Conservation (phyloP, 2,797 vertebrate genomes). For the Anableps anableps region DNA sequence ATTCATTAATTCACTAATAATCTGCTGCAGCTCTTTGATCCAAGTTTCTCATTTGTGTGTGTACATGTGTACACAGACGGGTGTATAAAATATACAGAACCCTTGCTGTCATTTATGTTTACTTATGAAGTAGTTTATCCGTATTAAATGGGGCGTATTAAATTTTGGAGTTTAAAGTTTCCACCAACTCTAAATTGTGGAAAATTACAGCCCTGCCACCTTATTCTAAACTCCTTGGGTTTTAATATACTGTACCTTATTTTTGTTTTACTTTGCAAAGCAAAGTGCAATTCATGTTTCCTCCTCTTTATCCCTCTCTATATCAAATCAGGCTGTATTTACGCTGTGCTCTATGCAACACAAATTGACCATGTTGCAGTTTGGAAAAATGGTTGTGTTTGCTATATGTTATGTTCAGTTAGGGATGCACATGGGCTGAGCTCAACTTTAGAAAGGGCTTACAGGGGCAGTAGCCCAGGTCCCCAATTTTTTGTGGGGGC, state of each 20-base stretch:
- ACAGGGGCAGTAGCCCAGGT: too few relatives aligned
- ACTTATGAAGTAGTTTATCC: not conserved
- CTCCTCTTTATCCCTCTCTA: not conserved
- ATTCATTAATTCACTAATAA: not conserved
- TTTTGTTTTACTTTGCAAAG: not conserved
- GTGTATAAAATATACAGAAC: not conserved
- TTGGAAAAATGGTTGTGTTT: not conserved
- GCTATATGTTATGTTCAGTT: not conserved
- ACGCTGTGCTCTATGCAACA: not conserved
- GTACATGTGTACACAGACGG: not conserved
- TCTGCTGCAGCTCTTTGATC: not conserved
- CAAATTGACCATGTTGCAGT: not conserved
- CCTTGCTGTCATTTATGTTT: not conserved
- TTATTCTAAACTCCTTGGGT: not conserved
- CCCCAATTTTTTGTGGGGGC: too few relatives aligned
- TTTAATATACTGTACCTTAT: not conserved
- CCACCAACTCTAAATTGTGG: not conserved
- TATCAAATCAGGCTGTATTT: not conserved
- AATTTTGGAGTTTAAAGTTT: not conserved
- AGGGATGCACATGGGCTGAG: too few relatives aligned
- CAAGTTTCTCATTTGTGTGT: not conserved
- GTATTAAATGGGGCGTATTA: not conserved
- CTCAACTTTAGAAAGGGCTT: too few relatives aligned
- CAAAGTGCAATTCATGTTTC: not conserved
- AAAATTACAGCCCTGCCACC: not conserved